Evolutionary conservation across 2,888 invertebrate genomes (phyloP), one percentile per base, ranked within the genome.

Genomic region (Synanthedon andrenaeformis): DNA sequence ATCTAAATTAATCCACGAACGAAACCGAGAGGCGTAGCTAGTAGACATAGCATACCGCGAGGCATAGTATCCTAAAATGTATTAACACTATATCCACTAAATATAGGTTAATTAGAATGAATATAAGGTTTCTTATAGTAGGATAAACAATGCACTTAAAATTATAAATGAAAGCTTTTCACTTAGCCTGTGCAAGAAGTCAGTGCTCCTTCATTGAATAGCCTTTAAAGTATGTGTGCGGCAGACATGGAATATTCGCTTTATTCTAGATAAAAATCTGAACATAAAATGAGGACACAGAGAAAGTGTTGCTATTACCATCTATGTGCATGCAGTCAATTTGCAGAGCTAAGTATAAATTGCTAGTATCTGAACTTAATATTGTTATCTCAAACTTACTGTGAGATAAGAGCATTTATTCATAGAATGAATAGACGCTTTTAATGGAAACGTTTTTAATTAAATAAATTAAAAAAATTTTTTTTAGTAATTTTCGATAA

Each of bases 141-240:
- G 17, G 17, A 17, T 23, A 23, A 4, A 3, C 19, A 23, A 23
- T 23, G 5, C 23, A 35, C 10, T 35, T 35, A 35, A 35, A 10
- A 3, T 35, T 35, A 35, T 10, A 35, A 10, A 35, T 35, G 10
- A 35, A 35, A 35, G 45, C 45, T 13, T 45, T 13, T 45, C n/a
- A 45, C 13, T 45, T 45, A 14, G n/a, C 13, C 45, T 45, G 6
- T 14, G 12, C 45, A n/a, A n/a, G 45, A 52, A 55, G 51, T 54
- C 50, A 48, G 51, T 45, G 55, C 53, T 57, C 53, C 55, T 54
- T 53, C 52, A 57, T 45, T 53, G 53, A 51, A 55, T 8, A 50
- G 52, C 53, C 55, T 55, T 57, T 51, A 23, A 42, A 51, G 51
- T 35, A 35, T 42, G 19, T 8, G 51, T 53, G 52, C 28, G 50